Evolutionary conservation across 2,888 invertebrate species (phyloP).

Genomic region (Lycaena phlaeas): DNA sequence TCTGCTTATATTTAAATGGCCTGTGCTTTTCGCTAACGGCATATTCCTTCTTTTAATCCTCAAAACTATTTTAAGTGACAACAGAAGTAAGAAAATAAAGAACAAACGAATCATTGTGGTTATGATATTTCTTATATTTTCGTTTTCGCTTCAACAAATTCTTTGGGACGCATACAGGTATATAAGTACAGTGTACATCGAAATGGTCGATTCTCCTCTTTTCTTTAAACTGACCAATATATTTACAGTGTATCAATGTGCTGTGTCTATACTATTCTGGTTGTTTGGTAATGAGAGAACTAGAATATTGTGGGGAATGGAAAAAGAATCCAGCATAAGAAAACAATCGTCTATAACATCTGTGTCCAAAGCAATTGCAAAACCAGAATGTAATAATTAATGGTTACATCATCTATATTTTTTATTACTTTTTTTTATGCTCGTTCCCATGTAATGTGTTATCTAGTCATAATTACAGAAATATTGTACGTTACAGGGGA

Average conservation of each 20-base stretch:
- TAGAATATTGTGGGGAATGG: constrained; percentile 36
- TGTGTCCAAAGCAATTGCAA: not conserved
- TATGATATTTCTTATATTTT: constrained; percentile 43
- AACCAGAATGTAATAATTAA: no score
- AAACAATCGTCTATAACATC: not conserved
- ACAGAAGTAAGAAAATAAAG: constrained; percentile 29
- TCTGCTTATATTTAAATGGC: constrained; percentile 44
- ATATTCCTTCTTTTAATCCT: constrained; percentile 36
- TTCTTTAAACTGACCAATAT: constrained; percentile 21
- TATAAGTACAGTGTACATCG: constrained; percentile 22
- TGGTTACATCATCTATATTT: no score
- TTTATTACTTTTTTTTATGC: no score
- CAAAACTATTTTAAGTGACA: constrained; percentile 34
- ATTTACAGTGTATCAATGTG: constrained; percentile 43
- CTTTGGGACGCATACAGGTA: constrained; percentile 39
- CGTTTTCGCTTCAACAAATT: constrained; percentile 49
- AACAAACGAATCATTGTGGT: constrained; percentile 38
- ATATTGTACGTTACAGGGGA: no score
- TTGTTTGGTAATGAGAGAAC: constrained; percentile 51
- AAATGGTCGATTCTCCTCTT: constrained; percentile 17
- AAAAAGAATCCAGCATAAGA: constrained; percentile 8
- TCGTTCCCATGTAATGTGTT: no score
- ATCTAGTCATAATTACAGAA: no score
- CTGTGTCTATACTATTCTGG: constrained; percentile 50
- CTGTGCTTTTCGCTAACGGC: constrained; percentile 39